Evolutionary conservation across 2,888 invertebrate genomes (phyloP).

Genomic region (Chymomyza fuscimana): DNA sequence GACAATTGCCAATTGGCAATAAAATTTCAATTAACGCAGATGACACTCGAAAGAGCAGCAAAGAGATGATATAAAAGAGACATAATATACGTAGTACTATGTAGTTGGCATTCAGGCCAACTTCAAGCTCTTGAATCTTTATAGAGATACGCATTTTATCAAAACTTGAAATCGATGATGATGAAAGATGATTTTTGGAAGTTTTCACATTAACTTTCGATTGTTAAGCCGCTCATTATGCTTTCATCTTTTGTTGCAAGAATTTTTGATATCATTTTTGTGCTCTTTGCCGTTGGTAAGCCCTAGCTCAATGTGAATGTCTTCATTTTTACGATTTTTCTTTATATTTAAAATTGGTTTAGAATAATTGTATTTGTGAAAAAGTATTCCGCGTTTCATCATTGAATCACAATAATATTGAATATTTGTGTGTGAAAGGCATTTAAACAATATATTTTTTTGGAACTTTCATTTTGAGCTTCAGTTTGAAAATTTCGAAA

Average conservation of each 20-base stretch:
- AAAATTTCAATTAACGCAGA: constrained; percentile 62
- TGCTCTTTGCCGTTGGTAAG: background rate
- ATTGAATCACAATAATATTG: background rate
- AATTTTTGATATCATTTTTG: background rate
- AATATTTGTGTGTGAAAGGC: background rate
- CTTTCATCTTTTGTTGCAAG: background rate
- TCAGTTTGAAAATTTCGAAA: too few species aligned
- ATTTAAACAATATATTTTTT: background rate
- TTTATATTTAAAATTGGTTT: background rate
- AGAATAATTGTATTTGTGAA: background rate
- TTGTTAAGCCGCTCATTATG: background rate
- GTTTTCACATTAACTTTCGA: background rate
- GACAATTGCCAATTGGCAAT: constrained; percentile 66
- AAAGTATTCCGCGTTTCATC: background rate
- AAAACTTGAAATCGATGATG: too few species aligned
- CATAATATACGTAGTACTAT: background rate
- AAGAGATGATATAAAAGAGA: constrained; percentile 5
- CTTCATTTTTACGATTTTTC: background rate
- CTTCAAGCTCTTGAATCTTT: background rate
- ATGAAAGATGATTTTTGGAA: background rate
- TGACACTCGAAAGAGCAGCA: constrained; percentile 30
- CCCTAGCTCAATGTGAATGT: background rate
- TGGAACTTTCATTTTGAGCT: too few species aligned
- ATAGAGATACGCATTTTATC: too few species aligned
- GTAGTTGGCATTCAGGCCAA: constrained; percentile 6